phyloP scores from a whole-genome alignment of 2,113 vertebrate genomes.

The Myrmophylax atrothorax region DNA sequence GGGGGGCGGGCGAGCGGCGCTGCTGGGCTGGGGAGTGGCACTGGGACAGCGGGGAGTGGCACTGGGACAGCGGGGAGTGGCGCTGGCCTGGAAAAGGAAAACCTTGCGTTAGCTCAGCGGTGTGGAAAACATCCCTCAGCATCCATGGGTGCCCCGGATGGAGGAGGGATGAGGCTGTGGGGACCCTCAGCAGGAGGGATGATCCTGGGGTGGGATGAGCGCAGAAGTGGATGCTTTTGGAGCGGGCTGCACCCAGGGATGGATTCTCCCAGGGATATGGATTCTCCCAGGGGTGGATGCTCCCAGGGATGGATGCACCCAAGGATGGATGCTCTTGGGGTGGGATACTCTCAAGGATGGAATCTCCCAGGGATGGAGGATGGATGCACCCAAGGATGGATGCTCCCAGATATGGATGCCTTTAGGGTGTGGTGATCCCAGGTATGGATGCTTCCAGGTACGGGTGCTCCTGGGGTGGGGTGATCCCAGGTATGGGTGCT shows the following conservation, averaged over 20 bases:
- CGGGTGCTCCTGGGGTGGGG: background rate
- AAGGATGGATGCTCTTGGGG: background rate
- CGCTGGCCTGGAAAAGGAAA: conserved; percentile 80
- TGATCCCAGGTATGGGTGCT: background rate
- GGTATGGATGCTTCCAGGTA: background rate
- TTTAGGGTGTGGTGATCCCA: background rate
- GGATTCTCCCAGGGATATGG: background rate
- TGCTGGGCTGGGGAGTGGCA: conserved; percentile 69
- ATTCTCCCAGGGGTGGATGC: background rate
- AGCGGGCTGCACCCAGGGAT: background rate
- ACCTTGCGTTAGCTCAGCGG: background rate
- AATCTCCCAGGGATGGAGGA: background rate
- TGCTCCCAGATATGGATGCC: rapidly evolving
- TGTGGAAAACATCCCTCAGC: background rate
- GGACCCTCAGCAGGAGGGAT: rapidly evolving
- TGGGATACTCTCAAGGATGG: background rate
- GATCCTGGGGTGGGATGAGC: too few relatives aligned
- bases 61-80: conserved; percentile 73
- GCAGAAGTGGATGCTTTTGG: background rate
- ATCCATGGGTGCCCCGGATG: rapidly evolving
- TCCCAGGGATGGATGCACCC: background rate
- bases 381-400: background rate
- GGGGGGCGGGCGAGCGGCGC: conserved; percentile 72
- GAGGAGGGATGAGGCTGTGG: rapidly evolving
- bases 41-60: conserved; percentile 55